Evolutionary conservation across 2,113 vertebrate species (phyloP).

Genomic region (Beaufortia kweichowensis): DNA sequence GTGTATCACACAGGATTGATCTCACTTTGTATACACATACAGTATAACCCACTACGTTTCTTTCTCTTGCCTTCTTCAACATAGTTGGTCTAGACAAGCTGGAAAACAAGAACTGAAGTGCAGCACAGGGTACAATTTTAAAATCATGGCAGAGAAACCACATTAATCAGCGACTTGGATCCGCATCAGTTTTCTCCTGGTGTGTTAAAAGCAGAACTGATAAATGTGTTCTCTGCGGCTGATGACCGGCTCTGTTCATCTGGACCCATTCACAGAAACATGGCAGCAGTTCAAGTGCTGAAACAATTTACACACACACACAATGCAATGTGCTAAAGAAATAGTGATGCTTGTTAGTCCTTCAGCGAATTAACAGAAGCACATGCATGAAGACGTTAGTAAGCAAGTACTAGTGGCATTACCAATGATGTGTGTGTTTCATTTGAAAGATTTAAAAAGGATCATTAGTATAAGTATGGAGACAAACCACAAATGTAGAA

Average conservation of each 20-base stretch:
- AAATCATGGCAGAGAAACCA: slow-evolving; percentile 52
- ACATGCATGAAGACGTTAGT: no score
- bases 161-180: slow-evolving; percentile 57
- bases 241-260: slow-evolving; percentile 24
- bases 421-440: no score
- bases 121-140: slow-evolving; percentile 36
- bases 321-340: background rate
- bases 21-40: background rate
- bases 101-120: slow-evolving; percentile 42
- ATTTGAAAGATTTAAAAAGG: no score
- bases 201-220: slow-evolving; percentile 54
- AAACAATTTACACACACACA: slow-evolving; percentile 15
- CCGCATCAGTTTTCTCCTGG: slow-evolving; percentile 54
- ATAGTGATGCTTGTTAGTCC: background rate
- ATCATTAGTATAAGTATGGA: no score
- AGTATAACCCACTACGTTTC: background rate
- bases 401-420: no score
- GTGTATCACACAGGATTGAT: slow-evolving; percentile 55
- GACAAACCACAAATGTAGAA: no score
- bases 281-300: background rate
- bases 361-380: no score
- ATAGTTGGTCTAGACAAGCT: slow-evolving; percentile 43
- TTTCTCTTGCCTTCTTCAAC: slow-evolving; percentile 35
- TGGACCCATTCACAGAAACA: slow-evolving; percentile 1
- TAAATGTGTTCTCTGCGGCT: slow-evolving; percentile 16